Evolutionary conservation across 2,797 vertebrate genomes (phyloP).

Genomic region (Tadarida brasiliensis): DNA sequence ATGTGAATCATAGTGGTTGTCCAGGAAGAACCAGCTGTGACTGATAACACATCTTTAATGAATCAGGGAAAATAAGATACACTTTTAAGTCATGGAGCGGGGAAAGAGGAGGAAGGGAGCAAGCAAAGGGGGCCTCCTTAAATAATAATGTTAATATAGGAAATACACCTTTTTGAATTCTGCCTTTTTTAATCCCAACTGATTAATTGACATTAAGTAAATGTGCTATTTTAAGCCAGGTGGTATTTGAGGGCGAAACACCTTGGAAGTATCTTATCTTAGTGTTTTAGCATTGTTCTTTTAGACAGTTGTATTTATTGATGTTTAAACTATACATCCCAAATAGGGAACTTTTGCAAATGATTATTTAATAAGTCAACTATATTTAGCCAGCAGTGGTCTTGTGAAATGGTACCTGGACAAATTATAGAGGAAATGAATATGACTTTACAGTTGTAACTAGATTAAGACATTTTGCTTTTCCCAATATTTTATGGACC

Average conservation of each 20-base stretch:
- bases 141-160: constrained; percentile 71
- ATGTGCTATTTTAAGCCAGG: background rate
- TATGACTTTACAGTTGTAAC: background rate
- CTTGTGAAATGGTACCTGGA: background rate
- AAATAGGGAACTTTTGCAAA: background rate
- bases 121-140: background rate
- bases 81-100: background rate
- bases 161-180: constrained; percentile 54
- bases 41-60: background rate
- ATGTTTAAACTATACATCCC: background rate
- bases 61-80: background rate
- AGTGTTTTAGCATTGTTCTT: background rate
- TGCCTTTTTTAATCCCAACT: constrained; percentile 64
- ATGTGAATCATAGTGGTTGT: background rate
- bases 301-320: background rate
- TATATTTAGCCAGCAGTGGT: background rate
- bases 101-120: background rate
- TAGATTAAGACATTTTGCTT: background rate
- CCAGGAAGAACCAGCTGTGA: background rate
- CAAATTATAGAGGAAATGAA: background rate
- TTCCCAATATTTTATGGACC: background rate
- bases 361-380: background rate
- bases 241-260: background rate
- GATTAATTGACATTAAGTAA: constrained; percentile 52
- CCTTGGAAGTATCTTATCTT: constrained; percentile 26